phyloP scores from a whole-genome alignment of 2,888 invertebrate genomes.

The Drosophila mettleri region DNA sequence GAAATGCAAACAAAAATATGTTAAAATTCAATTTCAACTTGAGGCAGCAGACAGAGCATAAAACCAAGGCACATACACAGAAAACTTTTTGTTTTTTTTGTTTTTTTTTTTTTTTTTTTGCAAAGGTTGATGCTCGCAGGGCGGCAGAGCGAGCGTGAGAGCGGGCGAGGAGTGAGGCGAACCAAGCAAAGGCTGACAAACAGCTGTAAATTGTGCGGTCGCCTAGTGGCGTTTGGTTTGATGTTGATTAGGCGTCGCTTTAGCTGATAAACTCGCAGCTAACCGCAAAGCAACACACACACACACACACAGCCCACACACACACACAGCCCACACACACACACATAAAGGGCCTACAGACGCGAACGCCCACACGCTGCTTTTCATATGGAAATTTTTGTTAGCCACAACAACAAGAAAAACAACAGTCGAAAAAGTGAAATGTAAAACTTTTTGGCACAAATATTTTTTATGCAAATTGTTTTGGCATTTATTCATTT shows the following conservation, averaged over 20 bases:
- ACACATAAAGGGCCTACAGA: not conserved
- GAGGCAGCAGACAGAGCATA: constrained; percentile 46
- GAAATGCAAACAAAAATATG: constrained; percentile 68
- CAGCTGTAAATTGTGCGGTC: constrained; percentile 72
- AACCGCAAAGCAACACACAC: constrained; percentile 50
- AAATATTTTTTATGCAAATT: constrained; percentile 78
- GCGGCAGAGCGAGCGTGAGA: not conserved
- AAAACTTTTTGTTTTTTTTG: constrained; percentile 36
- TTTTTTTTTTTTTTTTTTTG: constrained; percentile 5
- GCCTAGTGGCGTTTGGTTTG: constrained; percentile 66
- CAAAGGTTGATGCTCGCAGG: not conserved
- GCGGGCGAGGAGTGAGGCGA: not conserved
- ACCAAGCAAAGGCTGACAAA: constrained; percentile 43
- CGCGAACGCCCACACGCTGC: constrained; percentile 36
- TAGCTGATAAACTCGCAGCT: constrained; percentile 70
- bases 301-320: constrained; percentile 27
- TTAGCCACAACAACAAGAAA: constrained; percentile 25
- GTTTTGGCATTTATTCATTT: constrained; percentile 76
- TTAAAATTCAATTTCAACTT: constrained; percentile 70
- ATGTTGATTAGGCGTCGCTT: constrained; percentile 77
- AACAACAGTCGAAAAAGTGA: constrained; percentile 34
- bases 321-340: constrained; percentile 38
- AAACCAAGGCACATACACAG: constrained; percentile 42
- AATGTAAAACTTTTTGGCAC: constrained; percentile 71
- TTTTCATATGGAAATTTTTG: constrained; percentile 73